phyloP scores from a whole-genome alignment of 2,797 vertebrate species.

The Eulemur coronatus region DNA sequence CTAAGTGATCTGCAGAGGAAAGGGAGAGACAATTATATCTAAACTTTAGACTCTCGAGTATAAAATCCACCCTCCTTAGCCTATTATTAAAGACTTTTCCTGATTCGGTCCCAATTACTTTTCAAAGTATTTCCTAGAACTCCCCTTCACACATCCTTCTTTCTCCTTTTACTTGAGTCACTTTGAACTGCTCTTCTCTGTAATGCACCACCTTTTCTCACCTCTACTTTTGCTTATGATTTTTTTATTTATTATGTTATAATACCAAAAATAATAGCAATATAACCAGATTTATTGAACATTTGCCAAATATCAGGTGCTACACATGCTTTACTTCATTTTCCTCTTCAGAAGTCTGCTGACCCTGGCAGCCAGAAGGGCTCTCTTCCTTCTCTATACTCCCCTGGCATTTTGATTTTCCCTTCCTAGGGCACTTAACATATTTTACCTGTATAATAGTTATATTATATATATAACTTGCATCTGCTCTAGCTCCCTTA shows the following conservation, averaged over 20 bases:
- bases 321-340: not conserved
- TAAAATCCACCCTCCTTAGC: not conserved
- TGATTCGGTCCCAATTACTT: not conserved
- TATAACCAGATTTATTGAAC: not conserved
- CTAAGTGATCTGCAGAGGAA: conserved; percentile 89
- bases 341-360: conserved; percentile 29
- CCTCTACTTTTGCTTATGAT: not conserved
- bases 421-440: not conserved
- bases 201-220: not conserved
- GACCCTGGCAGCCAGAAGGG: not conserved
- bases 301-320: not conserved
- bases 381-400: not conserved
- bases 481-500: not conserved
- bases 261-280: conserved; percentile 24
- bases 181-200: not conserved
- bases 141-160: not conserved
- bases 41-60: not conserved
- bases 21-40: conserved; percentile 48
- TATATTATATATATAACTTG: not conserved
- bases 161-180: not conserved
- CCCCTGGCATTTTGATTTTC: not conserved
- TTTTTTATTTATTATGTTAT: not conserved
- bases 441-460: not conserved
- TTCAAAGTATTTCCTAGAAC: conserved; percentile 25
- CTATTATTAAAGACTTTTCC: not conserved